These are phyloP conservation scores for Corapipo altera DNA, from an alignment of 2,113 vertebrate species.

Conservation along the genomic window DNA sequence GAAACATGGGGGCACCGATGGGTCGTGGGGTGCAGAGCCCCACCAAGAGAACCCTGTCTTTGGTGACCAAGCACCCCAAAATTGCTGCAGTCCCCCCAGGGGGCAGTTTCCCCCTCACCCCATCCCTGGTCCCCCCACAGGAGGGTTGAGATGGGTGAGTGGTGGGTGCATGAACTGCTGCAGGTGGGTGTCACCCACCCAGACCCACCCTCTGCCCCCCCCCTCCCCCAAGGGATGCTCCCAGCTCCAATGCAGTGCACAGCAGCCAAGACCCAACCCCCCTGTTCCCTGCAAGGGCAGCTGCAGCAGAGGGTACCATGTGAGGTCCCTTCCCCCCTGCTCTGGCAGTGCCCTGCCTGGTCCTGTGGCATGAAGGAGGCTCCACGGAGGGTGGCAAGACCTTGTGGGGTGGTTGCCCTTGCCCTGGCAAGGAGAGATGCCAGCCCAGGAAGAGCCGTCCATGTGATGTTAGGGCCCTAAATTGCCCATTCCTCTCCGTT, in stretches of 20 bases:
- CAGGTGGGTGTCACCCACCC: neutral
- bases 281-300: neutral
- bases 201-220: neutral
- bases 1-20: neutral
- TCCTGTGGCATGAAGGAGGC: accelerated
- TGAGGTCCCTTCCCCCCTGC: accelerated
- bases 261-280: neutral
- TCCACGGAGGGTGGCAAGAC: neutral
- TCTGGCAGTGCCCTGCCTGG: neutral
- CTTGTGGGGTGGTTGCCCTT: accelerated
- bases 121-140: accelerated
- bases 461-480: neutral
- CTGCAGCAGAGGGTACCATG: neutral
- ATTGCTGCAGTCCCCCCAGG: accelerated
- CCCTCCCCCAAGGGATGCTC: accelerated
- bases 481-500: accelerated
- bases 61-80: accelerated
- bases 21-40: neutral
- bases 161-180: accelerated
- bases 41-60: neutral
- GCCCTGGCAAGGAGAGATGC: neutral
- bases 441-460: accelerated
- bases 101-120: accelerated
- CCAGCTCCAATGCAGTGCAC: accelerated
- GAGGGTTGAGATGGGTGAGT: neutral